These are phyloP conservation scores for Melipona beecheii DNA, from an alignment of 2,888 invertebrate genomes.

Conservation along the genomic window DNA sequence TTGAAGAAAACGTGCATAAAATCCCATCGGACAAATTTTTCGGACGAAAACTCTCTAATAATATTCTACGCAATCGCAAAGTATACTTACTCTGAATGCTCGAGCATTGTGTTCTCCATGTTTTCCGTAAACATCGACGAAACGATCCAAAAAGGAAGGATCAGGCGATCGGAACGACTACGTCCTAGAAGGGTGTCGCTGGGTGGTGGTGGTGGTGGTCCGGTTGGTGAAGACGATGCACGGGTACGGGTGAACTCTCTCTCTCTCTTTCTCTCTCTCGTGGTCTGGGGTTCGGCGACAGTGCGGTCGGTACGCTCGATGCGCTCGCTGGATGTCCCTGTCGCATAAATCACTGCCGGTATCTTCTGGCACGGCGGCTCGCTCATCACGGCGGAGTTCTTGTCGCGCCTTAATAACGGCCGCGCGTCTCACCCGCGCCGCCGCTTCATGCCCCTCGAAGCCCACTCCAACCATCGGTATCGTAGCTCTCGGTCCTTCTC, in stretches of 20 bases:
- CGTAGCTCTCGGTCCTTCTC: conserved; percentile 50
- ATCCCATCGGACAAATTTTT: no score
- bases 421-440: conserved; percentile 76
- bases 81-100: no score
- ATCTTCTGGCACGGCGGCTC: conserved; percentile 82
- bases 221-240: conserved; percentile 64
- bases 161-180: background rate
- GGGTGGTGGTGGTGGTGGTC: conserved; percentile 29
- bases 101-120: no score
- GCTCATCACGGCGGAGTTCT: conserved; percentile 84
- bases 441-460: conserved; percentile 59
- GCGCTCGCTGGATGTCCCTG: conserved; percentile 78
- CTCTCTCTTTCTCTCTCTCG: background rate
- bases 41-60: no score
- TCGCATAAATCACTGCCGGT: conserved; percentile 83
- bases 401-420: conserved; percentile 84
- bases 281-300: conserved; percentile 69
- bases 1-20: no score
- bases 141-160: conserved; percentile 30
- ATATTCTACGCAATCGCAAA: no score
- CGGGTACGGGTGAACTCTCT: conserved; percentile 54
- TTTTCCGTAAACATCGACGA: background rate
- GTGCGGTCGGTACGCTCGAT: conserved; percentile 52
- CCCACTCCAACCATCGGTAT: conserved; percentile 45
- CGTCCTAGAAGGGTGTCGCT: conserved; percentile 5